Percentiles rank a stretch among this genome's conserved stretches.
Conservation (phyloP, 2,797 vertebrate species). For the Myripristis jacobus region DNA sequence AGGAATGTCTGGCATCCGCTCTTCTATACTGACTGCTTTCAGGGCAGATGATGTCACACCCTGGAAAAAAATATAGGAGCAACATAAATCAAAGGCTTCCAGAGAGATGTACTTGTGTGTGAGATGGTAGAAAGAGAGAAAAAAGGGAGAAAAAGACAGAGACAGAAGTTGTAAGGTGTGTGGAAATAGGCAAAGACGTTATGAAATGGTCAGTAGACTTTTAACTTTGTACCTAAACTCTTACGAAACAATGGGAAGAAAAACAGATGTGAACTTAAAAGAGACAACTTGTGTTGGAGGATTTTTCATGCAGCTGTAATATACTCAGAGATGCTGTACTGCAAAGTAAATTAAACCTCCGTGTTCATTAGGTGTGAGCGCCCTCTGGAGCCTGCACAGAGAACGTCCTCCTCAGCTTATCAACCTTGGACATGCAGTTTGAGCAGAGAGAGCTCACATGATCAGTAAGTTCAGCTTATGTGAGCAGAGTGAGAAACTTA, state of each 20-base stretch:
- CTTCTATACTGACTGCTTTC: constrained; percentile 54
- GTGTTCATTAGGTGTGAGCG: constrained; percentile 43
- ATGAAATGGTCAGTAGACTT: background rate
- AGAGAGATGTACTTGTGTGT: constrained; percentile 25
- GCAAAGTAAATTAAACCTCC: background rate
- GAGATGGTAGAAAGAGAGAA: background rate
- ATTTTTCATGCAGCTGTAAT: too few relatives aligned
- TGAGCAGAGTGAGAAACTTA: background rate
- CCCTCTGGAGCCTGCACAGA: constrained; percentile 36
- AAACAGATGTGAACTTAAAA: background rate
- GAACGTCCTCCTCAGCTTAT: background rate
- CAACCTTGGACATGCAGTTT: background rate
- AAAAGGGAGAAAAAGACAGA: background rate
- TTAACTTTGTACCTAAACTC: too few relatives aligned
- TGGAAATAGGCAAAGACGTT: background rate
- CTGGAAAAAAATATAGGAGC: constrained; percentile 47
- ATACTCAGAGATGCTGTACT: too few relatives aligned
- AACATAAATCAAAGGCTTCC: constrained; percentile 37
- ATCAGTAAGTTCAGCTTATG: background rate
- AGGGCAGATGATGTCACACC: constrained; percentile 71
- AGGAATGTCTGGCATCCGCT: constrained; percentile 78
- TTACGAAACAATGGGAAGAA: background rate
- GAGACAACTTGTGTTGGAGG: too few relatives aligned
- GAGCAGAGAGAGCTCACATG: background rate
- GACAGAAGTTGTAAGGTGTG: too few relatives aligned